Conservation (phyloP, 37 sponge, comb jelly and placozoan genomes). For the Axinella damicornis region DNA sequence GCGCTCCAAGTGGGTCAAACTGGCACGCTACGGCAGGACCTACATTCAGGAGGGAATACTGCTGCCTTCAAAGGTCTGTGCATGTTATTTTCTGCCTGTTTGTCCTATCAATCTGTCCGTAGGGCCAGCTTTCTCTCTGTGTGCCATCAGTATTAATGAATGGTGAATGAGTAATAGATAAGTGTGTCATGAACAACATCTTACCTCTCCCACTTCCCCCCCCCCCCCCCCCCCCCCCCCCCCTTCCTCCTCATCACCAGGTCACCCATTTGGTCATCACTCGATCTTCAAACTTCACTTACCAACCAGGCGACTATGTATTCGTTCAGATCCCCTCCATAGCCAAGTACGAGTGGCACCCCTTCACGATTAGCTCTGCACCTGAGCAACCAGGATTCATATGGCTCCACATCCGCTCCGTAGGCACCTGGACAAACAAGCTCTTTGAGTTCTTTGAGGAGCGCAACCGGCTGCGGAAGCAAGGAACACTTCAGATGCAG, state of each 20-base stretch:
- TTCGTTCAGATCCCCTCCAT: slow-evolving; percentile 85
- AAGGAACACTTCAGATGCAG: slow-evolving; percentile 34
- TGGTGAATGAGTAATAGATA: too few species aligned
- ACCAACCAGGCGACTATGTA: slow-evolving; percentile 88
- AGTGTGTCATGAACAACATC: too few species aligned
- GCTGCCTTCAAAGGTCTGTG: slow-evolving; percentile 79
- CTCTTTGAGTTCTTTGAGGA: slow-evolving; percentile 79
- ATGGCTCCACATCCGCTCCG: slow-evolving; percentile 86
- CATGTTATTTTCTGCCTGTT: too few species aligned
- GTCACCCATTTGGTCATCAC: slow-evolving; percentile 79
- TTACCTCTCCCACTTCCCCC: too few species aligned
- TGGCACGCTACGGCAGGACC: slow-evolving; percentile 74
- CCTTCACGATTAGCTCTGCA: slow-evolving; percentile 87
- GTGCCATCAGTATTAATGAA: too few species aligned
- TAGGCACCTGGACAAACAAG: slow-evolving; percentile 92
- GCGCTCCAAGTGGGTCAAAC: slow-evolving; percentile 75
- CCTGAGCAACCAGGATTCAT: slow-evolving; percentile 80
- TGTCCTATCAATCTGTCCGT: background rate
- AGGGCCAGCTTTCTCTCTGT: background rate
- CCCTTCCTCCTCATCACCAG: slow-evolving; percentile 14
- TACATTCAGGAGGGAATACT: slow-evolving; percentile 75
- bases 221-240: background rate
- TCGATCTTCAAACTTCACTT: slow-evolving; percentile 71
- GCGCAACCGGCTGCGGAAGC: slow-evolving; percentile 31
- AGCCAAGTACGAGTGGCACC: slow-evolving; percentile 93